Conservation (phyloP, 2,113 vertebrate genomes). For the Recurvirostra avosetta region DNA sequence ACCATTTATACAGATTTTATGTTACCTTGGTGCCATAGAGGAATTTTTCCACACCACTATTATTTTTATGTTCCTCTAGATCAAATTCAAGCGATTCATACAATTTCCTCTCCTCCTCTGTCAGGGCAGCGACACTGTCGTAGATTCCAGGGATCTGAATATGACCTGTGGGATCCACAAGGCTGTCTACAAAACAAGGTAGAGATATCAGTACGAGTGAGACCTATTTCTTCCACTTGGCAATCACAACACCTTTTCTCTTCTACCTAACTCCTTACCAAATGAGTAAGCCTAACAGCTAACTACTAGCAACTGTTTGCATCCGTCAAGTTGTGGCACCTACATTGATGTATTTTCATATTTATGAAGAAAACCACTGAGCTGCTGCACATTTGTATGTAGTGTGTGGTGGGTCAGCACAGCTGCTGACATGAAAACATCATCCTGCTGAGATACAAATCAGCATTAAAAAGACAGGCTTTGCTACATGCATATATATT, state of each 20-base stretch:
- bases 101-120: constrained; percentile 78
- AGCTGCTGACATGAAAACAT: not conserved
- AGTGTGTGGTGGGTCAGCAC: not conserved
- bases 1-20: not conserved
- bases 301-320: not conserved
- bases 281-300: not conserved
- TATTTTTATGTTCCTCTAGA: constrained; percentile 75
- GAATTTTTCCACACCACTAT: constrained; percentile 76
- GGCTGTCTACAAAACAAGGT: constrained; percentile 73
- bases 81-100: constrained; percentile 84
- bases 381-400: not conserved
- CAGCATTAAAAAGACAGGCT: not conserved
- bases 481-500: fast-evolving
- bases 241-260: not conserved
- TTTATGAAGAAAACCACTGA: not conserved
- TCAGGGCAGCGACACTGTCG: constrained; percentile 76
- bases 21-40: constrained; percentile 87
- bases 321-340: not conserved
- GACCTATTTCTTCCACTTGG: not conserved
- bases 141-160: constrained; percentile 90
- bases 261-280: not conserved
- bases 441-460: not conserved
- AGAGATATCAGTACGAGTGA: not conserved
- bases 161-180: constrained; percentile 82
- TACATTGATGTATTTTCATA: not conserved